A percentile compares a stretch with the other conserved stretches of the same genome.
phyloP scores from a whole-genome alignment of 2,888 invertebrate species.

The Galerucella nymphaeae region DNA sequence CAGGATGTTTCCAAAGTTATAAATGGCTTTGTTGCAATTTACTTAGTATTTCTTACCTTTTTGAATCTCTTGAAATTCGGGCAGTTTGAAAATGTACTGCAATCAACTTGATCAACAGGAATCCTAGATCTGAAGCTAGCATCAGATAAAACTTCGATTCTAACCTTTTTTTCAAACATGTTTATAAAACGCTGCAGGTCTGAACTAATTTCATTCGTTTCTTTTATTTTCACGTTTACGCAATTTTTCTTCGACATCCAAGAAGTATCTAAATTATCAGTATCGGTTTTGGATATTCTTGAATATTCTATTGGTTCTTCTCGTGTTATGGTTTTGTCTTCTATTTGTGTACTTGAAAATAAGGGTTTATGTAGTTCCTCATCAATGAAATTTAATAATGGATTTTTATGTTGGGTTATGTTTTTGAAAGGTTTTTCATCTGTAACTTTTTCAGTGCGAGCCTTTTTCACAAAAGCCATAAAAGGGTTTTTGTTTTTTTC shows the following conservation, averaged over 20 bases:
- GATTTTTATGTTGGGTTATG: neutral
- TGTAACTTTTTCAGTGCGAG: slow-evolving; percentile 4
- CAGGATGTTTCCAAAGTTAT: too few relatives aligned
- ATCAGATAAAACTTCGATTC: slow-evolving; percentile 45
- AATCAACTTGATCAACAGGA: slow-evolving; percentile 25
- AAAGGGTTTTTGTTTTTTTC: slow-evolving; percentile 36
- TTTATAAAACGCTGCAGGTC: slow-evolving; percentile 48
- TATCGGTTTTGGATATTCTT: slow-evolving; percentile 26
- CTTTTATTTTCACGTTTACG: slow-evolving; percentile 31
- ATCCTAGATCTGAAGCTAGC: slow-evolving; percentile 30
- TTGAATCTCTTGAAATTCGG: slow-evolving; percentile 53
- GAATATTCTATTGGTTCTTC: slow-evolving; percentile 23
- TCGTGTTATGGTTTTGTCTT: neutral
- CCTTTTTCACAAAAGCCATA: slow-evolving; percentile 29
- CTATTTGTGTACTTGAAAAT: slow-evolving; percentile 31
- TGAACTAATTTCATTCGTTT: slow-evolving; percentile 38
- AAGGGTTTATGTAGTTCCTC: slow-evolving; percentile 3
- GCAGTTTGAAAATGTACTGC: slow-evolving; percentile 22
- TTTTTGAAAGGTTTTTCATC: neutral
- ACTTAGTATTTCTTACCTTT: slow-evolving; percentile 43
- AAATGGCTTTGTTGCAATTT: too few relatives aligned
- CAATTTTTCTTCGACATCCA: slow-evolving; percentile 44
- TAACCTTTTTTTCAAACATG: slow-evolving; percentile 51
- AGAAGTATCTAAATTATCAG: slow-evolving; percentile 22
- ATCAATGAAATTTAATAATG: neutral